These are phyloP conservation scores for Spialia ferax DNA, from an alignment of 2,888 invertebrate species.

Conservation along the genomic window DNA sequence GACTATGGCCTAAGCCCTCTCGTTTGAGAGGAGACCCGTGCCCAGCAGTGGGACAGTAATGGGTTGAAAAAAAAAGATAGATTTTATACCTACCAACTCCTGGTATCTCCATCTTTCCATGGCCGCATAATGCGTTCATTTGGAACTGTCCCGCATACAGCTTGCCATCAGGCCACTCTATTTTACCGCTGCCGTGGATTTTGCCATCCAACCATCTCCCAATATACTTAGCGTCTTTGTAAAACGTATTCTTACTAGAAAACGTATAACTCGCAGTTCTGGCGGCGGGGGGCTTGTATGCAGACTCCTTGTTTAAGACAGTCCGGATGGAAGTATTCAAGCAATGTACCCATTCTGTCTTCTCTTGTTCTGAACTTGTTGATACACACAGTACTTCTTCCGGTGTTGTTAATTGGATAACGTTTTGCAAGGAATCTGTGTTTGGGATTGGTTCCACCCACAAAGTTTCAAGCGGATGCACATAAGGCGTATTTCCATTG, in stretches of 20 bases:
- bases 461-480: conserved; percentile 90
- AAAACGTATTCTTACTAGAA: conserved; percentile 88
- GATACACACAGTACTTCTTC: conserved; percentile 91
- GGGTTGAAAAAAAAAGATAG: too few species aligned
- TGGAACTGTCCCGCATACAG: conserved; percentile 93
- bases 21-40: too few species aligned
- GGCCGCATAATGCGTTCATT: conserved; percentile 91
- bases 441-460: conserved; percentile 93
- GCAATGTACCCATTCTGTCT: conserved; percentile 93
- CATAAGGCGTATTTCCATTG: conserved; percentile 88
- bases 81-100: conserved; percentile 76
- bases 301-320: conserved; percentile 87
- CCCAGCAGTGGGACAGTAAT: too few species aligned
- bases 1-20: too few species aligned
- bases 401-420: conserved; percentile 91
- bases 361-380: conserved; percentile 89
- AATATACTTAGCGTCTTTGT: conserved; percentile 92
- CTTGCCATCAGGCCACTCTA: conserved; percentile 94
- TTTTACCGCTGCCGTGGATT: conserved; percentile 93
- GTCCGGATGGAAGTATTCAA: conserved; percentile 91
- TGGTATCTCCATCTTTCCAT: conserved; percentile 90
- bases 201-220: conserved; percentile 95
- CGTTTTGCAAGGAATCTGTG: conserved; percentile 87
- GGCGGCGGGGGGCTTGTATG: conserved; percentile 89
- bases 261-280: conserved; percentile 92